Evolutionary conservation across 2,113 vertebrate genomes (phyloP), one percentile per base, ranked within the genome.

Genomic region (Megaceryle torquata): DNA sequence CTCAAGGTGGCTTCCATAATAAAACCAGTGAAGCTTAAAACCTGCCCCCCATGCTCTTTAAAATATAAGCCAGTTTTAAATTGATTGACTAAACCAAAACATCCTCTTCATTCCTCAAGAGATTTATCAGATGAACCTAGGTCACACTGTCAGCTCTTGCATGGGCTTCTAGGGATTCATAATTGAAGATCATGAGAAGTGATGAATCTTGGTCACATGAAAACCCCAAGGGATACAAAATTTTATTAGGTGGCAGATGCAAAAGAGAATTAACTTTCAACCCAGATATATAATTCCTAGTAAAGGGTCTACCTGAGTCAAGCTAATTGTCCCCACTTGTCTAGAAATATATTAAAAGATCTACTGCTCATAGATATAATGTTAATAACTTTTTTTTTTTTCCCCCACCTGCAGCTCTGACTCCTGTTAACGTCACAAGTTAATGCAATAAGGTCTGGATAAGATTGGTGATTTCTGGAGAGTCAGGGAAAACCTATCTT

Each of bases 211-310:
- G 77, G 69, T 91, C 69, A 68, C 63, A 72, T 35, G 74, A 87
- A 95, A 95, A 71, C 35, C 86, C 77, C 25, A 17, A 95, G 57
- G 77, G 89, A 84, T 69, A 91, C 24, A 60, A 82, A 89, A 92
- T 89, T 92, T 91, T 86, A 93, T 93, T 92, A 95, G 43, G 18
- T 79, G 43, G 29, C 48, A 92, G 65, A 93, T 75, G 61, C 77
- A 95, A 96, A 96, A 93, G 26, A 93, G 65, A 95, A 91, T 82
- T 86, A 95, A 44, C 57, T 44, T 82, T 92, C 83, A 86, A 79
- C 29, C 33, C 15, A 79, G 53, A 10, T 33, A 68, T 92, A 89
- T 91, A 79, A 82, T 84, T 75, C 18, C 48, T 76, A 82, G 33
- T 57, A 87, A 92, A 92, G 44, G 12, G 24, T 63, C 41, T 77